Evolutionary conservation across 2,113 vertebrate species (phyloP), one percentile per base, ranked within the genome.

Genomic region (Antechinus flavipes): DNA sequence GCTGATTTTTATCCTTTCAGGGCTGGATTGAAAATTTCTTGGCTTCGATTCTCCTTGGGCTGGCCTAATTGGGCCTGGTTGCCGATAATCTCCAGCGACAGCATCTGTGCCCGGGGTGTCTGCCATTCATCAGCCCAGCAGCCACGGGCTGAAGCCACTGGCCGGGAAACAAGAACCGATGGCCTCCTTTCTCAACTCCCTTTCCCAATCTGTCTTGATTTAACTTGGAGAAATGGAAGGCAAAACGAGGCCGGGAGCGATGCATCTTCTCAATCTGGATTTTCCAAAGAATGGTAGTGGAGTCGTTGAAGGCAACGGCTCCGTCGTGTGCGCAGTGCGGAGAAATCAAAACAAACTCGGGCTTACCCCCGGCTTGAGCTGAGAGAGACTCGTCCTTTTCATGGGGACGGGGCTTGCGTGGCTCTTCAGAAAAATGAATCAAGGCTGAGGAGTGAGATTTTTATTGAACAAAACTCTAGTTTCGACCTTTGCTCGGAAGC

Each of bases 321-420:
- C 89, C 93, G 94, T 95, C 94, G 90, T 95, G 92, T 50, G 95
- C 95, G 90, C 97, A 91, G 94, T 96, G 26, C 97, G 98, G 96
- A 97, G 56, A 89, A 95, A 93, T 90, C 47, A 49, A 91, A 23
- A 96, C 97, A 97, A 93, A 90, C 90, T 94, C 94, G 0, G 10
- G 97, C 95, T 97, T 96, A 96, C 30, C 94, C 25, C 96, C 93
- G 91, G 42, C 97, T 95, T 97, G 97, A 97, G 95, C 96, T 16
- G 93, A 11, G 95, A 91, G 95, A 97, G 95, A 96, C 98, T 97
- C 97, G 35, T 95, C 95, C 96, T 94, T 97, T 98, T 97, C 94
- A 98, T 55, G 47, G 93, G 68, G 76, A 98, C 96, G 76, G 6
- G 19, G 95, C 19, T 84, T 84, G 19, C n/a, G 35, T 5, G 30